Conservation (phyloP, 2,113 vertebrate genomes). For the Pedionomus torquatus region DNA sequence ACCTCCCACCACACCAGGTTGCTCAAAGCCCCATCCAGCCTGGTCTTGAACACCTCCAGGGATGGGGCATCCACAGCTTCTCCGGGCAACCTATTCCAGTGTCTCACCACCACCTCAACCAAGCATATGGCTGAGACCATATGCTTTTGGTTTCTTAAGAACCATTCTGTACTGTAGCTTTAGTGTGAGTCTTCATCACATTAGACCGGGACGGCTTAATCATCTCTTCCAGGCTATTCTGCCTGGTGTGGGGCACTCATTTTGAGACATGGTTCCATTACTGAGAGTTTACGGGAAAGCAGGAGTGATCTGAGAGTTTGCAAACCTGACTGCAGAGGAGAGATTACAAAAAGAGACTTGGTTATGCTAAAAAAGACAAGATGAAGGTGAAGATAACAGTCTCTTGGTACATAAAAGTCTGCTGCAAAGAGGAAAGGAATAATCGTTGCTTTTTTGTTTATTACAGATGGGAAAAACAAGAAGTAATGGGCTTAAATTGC, state of each 20-base stretch:
- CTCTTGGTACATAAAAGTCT: background rate
- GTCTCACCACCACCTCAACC: too few species aligned
- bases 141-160: background rate
- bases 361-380: background rate
- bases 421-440: background rate
- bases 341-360: background rate
- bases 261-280: background rate
- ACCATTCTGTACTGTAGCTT: background rate
- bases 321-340: background rate
- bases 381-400: background rate
- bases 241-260: background rate
- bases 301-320: background rate
- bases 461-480: background rate
- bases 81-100: too few species aligned
- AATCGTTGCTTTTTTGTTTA: background rate
- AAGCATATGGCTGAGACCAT: background rate
- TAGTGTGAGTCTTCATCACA: background rate
- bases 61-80: too few species aligned
- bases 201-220: background rate
- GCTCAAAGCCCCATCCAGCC: too few species aligned
- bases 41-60: too few species aligned
- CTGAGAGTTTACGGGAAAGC: background rate
- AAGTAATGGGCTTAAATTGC: background rate
- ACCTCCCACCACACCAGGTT: too few species aligned
- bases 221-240: background rate